Evolutionary conservation across 2,888 invertebrate species (phyloP), one percentile per base, ranked within the genome.

Genomic region (Apamea monoglypha): DNA sequence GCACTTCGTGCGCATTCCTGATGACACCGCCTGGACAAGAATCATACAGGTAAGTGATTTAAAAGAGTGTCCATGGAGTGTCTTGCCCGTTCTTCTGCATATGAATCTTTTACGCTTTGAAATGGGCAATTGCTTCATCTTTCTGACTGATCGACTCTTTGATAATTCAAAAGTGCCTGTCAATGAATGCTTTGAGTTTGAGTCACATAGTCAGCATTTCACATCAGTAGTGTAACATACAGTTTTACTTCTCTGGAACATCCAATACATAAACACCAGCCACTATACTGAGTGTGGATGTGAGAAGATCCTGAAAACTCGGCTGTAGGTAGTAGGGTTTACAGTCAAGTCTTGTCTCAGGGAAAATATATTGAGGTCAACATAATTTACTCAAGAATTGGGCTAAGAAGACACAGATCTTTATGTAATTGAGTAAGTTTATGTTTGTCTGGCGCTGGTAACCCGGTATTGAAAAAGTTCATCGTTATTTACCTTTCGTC

Each of bases 1-100:
- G 97, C 98, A 98, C 92, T 98, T 96, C 14, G 96, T 96, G 56
- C 96, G 96, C 96, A 96, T 96, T 97, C 90, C 95, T 66, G 90
- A 88, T 0, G 96, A 95, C 82, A 98, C 98, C 79, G 98, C 97
- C 98, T 98, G 92, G 16, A 21, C 36, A 50, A 70, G 16, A 61
- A 29, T 29, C 25, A 29, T 12, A 18, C 21, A 32, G 10, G 59
- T 78, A 61, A 71, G 44, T 67, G 5, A 16, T 44, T 47, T 40
- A 61, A 29, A 59, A 6, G 2, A n/a, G 59, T 29, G n/a, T 61
- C 29, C 29, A 61, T 29, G n/a, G n/a, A 59, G n/a, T 61, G 16
- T 61, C 29, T 61, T 29, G 16, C 61, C 7, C 29, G 61, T 61
- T 61, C 16, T 29, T 61, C 61, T 16, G 16, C 5, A 16, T 29